Conservation (phyloP, 2,888 invertebrate genomes). For the Deladenus siricidicola region DNA sequence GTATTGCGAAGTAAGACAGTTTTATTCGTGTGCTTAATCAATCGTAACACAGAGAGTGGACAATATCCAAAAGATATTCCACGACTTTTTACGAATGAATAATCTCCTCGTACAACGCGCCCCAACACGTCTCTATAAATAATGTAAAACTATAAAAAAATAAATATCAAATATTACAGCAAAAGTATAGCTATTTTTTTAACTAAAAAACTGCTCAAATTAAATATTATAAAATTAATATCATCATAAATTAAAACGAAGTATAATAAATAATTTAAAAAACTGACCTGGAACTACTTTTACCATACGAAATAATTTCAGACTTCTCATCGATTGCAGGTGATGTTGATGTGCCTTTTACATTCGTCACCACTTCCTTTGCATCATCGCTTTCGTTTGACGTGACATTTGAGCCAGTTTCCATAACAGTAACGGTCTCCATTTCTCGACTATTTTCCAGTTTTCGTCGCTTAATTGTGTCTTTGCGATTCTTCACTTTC, state of each 20-base stretch:
- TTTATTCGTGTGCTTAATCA: neutral
- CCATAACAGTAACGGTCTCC: neutral
- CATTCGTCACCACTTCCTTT: neutral
- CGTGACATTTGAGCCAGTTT: neutral
- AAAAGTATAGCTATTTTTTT: neutral
- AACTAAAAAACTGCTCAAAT: neutral
- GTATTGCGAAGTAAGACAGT: slow-evolving; percentile 32
- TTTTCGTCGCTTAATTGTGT: neutral
- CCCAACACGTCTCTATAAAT: slow-evolving; percentile 34
- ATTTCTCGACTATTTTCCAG: neutral
- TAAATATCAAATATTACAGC: neutral
- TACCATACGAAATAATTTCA: neutral
- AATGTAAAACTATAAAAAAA: neutral
- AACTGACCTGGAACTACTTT: neutral
- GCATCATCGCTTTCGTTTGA: neutral
- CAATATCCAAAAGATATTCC: slow-evolving; percentile 33
- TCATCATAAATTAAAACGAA: neutral
- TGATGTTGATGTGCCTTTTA: neutral
- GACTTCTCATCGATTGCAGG: neutral
- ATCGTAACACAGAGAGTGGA: slow-evolving; percentile 22
- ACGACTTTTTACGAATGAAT: slow-evolving; percentile 30
- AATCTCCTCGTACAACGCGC: slow-evolving; percentile 38
- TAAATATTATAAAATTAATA: neutral
- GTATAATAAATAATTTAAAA: neutral
- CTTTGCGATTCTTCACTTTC: neutral